phyloP scores from a whole-genome alignment of 2,113 vertebrate species.

The Oenanthe melanoleuca region DNA sequence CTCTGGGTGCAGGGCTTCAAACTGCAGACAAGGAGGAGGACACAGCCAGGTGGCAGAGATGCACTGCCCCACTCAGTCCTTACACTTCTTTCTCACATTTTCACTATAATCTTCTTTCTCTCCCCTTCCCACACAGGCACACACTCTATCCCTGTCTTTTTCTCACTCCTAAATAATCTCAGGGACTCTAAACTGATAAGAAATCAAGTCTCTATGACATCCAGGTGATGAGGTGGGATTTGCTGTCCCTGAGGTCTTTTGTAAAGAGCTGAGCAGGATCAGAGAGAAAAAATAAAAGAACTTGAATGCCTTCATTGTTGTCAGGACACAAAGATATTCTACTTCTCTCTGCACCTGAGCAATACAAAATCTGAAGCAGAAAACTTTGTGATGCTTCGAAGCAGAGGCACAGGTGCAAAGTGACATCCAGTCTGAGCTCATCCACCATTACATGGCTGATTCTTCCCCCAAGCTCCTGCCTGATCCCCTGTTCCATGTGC shows the following conservation, averaged over 20 bases:
- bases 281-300: not conserved
- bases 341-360: not conserved
- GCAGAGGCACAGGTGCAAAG: not conserved
- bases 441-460: not conserved
- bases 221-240: not conserved
- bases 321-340: not conserved
- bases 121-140: not conserved
- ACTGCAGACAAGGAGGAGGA: conserved; percentile 52
- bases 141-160: not conserved
- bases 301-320: not conserved
- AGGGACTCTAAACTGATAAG: not conserved
- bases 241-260: not conserved
- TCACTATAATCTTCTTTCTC: not conserved
- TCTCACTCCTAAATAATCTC: not conserved
- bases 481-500: not conserved
- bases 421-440: not conserved
- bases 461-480: not conserved
- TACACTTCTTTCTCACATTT: not conserved
- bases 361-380: not conserved
- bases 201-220: not conserved
- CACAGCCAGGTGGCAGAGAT: not conserved
- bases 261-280: not conserved
- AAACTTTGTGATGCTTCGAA: not conserved
- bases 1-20: conserved; percentile 80
- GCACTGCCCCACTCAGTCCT: not conserved